Evolutionary conservation across 2,888 invertebrate species (phyloP), one percentile per base, ranked within the genome.

Genomic region (Stegophylla sp.): DNA sequence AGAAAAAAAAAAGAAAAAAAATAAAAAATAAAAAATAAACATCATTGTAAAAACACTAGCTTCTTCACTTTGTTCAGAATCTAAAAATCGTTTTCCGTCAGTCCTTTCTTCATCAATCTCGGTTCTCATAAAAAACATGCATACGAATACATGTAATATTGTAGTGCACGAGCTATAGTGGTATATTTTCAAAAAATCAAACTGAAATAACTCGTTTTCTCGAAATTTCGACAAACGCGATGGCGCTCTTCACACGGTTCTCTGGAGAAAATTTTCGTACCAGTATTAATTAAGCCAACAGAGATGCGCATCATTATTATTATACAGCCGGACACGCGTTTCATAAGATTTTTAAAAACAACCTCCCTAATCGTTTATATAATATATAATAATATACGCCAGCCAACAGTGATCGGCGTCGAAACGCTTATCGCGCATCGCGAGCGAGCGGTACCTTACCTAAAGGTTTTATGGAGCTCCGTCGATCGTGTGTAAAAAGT

Each of bases 401-500:
- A n/a, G 28, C 17, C 17, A 23, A 45, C 23, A 26, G 26, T 20
- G 10, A 48, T 69, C 48, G 28, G 20, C 67, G n/a, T 69, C 48
- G 26, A 69, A 48, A 69, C n/a, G n/a, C n/a, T n/a, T n/a, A n/a
- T n/a, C n/a, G n/a, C n/a, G n/a, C n/a, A n/a, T n/a, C n/a, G n/a
- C n/a, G n/a, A n/a, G n/a, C n/a, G n/a, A 3, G n/a, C 28, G n/a
- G 45, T 67, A 13, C n/a, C n/a, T n/a, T 15, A 23, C 45, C 9
- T 4, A 17, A 26, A 1, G 26, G 4, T 9, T 4, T 0, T 15
- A 0, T 5, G 45, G 23, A 23, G 10, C 0, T 13, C 3, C 23
- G 23, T 26, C 3, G 48, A 71, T 15, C 56, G 71, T 34, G 71
- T 23, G 53, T 34, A 5, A 71, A 67, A 71, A 53, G 34, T 71